Conservation (phyloP, 2,797 vertebrate genomes). For the Podarcis lilfordi region DNA sequence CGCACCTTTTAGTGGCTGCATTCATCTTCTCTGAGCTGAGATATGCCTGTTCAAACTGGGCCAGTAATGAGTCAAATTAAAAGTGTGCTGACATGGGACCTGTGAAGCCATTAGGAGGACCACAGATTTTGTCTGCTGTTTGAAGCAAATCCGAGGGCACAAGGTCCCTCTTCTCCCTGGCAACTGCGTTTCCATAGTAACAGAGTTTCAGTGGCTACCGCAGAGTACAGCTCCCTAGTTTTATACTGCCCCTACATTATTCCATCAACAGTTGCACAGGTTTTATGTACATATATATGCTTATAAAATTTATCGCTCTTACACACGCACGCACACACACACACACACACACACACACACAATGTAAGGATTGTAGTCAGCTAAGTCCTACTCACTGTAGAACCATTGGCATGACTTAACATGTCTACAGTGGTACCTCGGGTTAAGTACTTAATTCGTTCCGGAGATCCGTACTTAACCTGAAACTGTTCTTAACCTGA, state of each 20-base stretch:
- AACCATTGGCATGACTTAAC: too few relatives aligned
- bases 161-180: conserved; percentile 21
- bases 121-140: not conserved
- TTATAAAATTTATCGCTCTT: too few relatives aligned
- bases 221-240: not conserved
- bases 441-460: too few relatives aligned
- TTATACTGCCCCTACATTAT: not conserved
- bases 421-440: too few relatives aligned
- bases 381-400: too few relatives aligned
- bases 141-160: conserved; percentile 17
- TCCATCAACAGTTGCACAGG: not conserved
- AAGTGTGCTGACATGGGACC: not conserved
- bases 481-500: too few relatives aligned
- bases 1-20: not conserved
- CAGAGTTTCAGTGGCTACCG: conserved; percentile 12
- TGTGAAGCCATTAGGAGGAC: not conserved
- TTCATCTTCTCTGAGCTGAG: not conserved
- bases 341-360: too few relatives aligned
- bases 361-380: too few relatives aligned
- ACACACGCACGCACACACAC: too few relatives aligned
- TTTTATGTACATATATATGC: not conserved
- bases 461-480: too few relatives aligned
- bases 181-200: conserved; percentile 30
- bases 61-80: conserved; percentile 8
- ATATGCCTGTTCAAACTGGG: not conserved